Evolutionary conservation across 2,113 vertebrate genomes (phyloP), one percentile per base, ranked within the genome.

Genomic region (Peromyscus californicus): DNA sequence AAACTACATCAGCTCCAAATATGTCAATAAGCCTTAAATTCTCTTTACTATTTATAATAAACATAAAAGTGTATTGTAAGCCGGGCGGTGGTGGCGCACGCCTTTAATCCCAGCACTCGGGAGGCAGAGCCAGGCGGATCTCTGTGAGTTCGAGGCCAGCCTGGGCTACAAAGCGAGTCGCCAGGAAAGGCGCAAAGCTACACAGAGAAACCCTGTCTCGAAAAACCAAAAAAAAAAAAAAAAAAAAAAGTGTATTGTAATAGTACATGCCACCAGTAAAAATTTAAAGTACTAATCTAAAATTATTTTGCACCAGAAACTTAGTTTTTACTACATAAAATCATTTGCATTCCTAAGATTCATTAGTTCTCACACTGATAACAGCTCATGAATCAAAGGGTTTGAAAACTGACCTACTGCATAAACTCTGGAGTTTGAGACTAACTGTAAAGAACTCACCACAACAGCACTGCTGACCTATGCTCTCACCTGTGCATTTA

Each of bases 1-100:
- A 94, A 97, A 95, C 16, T 91, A 48, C 26, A 36, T 76, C 65
- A 83, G 3, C 78, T 92, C 86, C 67, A 93, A 96, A 93, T 91
- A 15, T 87, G 3, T 87, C 11, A 45, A 74, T 67, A 87, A 72
- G 74, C 61, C 36, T 69, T 85, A 59, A 26, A 83, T 92, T 36
- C 91, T 74, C 33, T 93, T 78, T 92, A 94, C 33, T 88, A 39
- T 29, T 88, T 63, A 78, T 87, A 94, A 94, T 54, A 54, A 54
- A 54, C 15, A 9, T 54, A 54, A 54, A 54, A 54, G 13, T 54
- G 13, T 54, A 54, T 54, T 54, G 13, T 54, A 54, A 86, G n/a
- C n/a, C n/a, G n/a, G n/a, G n/a, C n/a, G n/a, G n/a, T n/a, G n/a
- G n/a, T n/a, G n/a, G n/a, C n/a, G n/a, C n/a, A n/a, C n/a, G n/a